phyloP scores from a whole-genome alignment of 2,888 invertebrate genomes.

The Drosophila eohydei region DNA sequence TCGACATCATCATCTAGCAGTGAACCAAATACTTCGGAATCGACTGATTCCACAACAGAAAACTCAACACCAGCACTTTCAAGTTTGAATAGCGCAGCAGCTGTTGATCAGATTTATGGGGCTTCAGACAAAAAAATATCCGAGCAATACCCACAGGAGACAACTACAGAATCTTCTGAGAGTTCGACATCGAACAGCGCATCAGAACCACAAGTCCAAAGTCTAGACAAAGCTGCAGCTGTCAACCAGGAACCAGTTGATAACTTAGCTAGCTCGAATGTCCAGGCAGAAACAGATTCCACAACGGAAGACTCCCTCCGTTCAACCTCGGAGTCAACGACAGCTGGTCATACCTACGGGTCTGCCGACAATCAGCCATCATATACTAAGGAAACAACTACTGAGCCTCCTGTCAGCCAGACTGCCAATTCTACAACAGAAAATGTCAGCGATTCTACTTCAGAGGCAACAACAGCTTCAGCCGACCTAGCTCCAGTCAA shows the following conservation, averaged over 20 bases:
- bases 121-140: not conserved
- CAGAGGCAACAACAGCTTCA: not conserved
- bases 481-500: not conserved
- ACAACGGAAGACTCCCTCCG: not conserved
- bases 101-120: not conserved
- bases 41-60: too few species aligned
- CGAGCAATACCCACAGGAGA: too few species aligned
- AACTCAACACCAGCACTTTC: too few species aligned
- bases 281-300: not conserved
- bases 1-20: too few species aligned
- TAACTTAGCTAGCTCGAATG: not conserved
- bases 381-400: not conserved
- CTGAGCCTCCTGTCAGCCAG: not conserved
- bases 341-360: not conserved
- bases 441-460: not conserved
- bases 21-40: too few species aligned
- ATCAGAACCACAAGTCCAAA: not conserved
- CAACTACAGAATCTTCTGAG: not conserved
- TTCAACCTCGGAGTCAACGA: not conserved
- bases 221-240: not conserved
- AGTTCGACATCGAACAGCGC: not conserved
- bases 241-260: not conserved
- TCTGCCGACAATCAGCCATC: not conserved
- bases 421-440: not conserved
- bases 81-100: not conserved